phyloP scores from a whole-genome alignment of 2,113 vertebrate species.

The Xiphophorus hellerii region DNA sequence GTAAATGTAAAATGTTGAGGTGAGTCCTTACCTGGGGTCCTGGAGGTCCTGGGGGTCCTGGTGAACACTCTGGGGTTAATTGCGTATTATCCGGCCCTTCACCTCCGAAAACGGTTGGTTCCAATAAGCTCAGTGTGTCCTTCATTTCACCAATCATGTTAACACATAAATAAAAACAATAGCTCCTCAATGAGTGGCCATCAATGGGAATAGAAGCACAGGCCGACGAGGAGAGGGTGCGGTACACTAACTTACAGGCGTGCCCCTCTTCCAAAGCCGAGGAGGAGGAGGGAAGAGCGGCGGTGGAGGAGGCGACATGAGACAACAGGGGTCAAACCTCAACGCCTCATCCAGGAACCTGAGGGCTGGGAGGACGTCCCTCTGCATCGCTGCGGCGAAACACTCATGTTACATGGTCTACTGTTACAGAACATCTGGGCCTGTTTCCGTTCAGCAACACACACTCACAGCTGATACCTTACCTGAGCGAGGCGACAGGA shows the following conservation, averaged over 20 bases:
- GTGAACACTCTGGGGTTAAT: slow-evolving; percentile 62
- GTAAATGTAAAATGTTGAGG: background rate
- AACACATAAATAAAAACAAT: background rate
- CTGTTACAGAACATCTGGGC: too few species aligned
- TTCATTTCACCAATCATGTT: slow-evolving; percentile 19
- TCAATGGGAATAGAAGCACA: background rate
- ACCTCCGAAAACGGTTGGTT: slow-evolving; percentile 29
- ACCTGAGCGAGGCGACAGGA: slow-evolving; percentile 85
- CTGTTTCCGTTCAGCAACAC: background rate
- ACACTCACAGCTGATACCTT: slow-evolving; percentile 1
- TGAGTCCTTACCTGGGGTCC: slow-evolving; percentile 85
- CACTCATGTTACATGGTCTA: background rate
- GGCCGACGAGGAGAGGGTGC: background rate
- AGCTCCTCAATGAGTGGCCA: background rate
- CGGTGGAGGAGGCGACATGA: slow-evolving; percentile 85
- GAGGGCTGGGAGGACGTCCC: slow-evolving; percentile 71
- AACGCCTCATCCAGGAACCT: slow-evolving; percentile 82
- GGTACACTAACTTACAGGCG: slow-evolving; percentile 77
- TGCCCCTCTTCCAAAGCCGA: slow-evolving; percentile 75
- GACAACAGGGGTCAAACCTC: slow-evolving; percentile 80
- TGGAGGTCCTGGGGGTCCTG: slow-evolving; percentile 69
- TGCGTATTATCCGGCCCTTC: slow-evolving; percentile 26
- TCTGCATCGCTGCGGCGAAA: background rate
- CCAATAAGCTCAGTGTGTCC: slow-evolving; percentile 21
- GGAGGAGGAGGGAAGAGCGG: slow-evolving; percentile 89